Percentiles rank a stretch among this genome's conserved stretches.
Conservation (phyloP, 1,140 invertebrate species). For the Batillaria attramentaria region DNA sequence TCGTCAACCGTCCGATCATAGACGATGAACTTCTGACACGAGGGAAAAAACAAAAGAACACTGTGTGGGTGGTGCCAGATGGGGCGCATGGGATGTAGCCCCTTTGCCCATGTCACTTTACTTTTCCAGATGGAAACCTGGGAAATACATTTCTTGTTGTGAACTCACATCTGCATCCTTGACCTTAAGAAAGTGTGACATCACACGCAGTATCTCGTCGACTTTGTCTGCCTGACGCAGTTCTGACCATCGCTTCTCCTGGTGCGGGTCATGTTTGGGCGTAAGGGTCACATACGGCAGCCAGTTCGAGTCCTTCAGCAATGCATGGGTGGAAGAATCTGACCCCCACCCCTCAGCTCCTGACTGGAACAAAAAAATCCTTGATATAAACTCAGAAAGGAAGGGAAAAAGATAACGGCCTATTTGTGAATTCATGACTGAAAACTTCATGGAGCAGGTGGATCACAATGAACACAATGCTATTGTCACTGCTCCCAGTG, state of each 20-base stretch:
- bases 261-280: slow-evolving; percentile 60
- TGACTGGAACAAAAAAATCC: slow-evolving; percentile 49
- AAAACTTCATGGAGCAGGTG: too few species aligned
- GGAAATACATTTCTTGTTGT: background rate
- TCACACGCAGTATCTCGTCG: slow-evolving; percentile 65
- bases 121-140: background rate
- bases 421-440: too few species aligned
- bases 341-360: slow-evolving; percentile 68
- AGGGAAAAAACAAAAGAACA: too few species aligned
- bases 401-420: too few species aligned
- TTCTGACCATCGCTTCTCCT: slow-evolving; percentile 66
- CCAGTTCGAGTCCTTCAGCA: slow-evolving; percentile 71
- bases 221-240: slow-evolving; percentile 61
- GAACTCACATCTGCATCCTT: slow-evolving; percentile 64
- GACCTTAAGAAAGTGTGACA: slow-evolving; percentile 65
- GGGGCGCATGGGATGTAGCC: background rate
- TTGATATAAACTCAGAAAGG: too few species aligned
- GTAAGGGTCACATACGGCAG: slow-evolving; percentile 61
- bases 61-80: background rate
- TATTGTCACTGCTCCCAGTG: too few species aligned
- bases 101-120: background rate
- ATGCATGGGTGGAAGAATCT: slow-evolving; percentile 62
- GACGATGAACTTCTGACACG: too few species aligned
- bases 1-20: too few species aligned
- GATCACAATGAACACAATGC: too few species aligned